Percentiles rank a stretch among this genome's conserved stretches.
Evolutionary conservation across 2,113 vertebrate genomes (phyloP).

Genomic region (Osmerus mordax): DNA sequence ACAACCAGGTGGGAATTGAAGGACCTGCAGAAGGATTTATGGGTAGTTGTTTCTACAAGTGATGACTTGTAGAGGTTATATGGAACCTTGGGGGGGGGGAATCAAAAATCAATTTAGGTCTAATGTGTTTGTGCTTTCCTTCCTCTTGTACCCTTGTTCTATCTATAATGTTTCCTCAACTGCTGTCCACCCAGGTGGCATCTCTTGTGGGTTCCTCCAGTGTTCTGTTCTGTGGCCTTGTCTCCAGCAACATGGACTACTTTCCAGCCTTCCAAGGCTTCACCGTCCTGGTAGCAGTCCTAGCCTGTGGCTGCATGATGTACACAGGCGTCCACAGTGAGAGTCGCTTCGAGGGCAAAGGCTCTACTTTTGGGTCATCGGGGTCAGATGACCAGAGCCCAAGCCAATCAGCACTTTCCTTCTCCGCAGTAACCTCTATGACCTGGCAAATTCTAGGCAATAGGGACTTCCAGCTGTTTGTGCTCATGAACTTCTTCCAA

Average conservation of each 20-base stretch:
- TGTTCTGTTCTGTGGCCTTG: constrained; percentile 80
- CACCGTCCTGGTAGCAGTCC: constrained; percentile 57
- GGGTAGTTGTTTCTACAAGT: background rate
- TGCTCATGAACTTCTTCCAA: constrained; percentile 88
- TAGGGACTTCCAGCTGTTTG: constrained; percentile 81
- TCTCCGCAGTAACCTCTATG: constrained; percentile 65
- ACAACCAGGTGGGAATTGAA: constrained; percentile 69
- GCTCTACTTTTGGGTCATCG: background rate
- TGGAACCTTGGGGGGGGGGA: background rate
- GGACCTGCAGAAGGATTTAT: background rate
- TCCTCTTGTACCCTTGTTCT: background rate
- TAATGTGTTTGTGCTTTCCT: background rate
- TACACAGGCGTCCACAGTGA: constrained; percentile 76
- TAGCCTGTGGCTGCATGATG: constrained; percentile 79
- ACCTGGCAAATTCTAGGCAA: constrained; percentile 80
- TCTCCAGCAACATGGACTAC: constrained; percentile 83
- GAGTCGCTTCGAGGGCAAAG: constrained; percentile 69
- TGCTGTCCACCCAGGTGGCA: constrained; percentile 57
- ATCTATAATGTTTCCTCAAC: background rate
- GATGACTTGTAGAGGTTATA: no score
- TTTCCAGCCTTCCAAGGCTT: constrained; percentile 77
- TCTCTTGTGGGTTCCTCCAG: constrained; percentile 79
- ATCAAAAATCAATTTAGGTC: no score
- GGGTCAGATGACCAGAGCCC: constrained; percentile 4
- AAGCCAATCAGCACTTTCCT: constrained; percentile 47